Conservation (phyloP, 2,113 vertebrate species). For the Chloroceryle aenea region DNA sequence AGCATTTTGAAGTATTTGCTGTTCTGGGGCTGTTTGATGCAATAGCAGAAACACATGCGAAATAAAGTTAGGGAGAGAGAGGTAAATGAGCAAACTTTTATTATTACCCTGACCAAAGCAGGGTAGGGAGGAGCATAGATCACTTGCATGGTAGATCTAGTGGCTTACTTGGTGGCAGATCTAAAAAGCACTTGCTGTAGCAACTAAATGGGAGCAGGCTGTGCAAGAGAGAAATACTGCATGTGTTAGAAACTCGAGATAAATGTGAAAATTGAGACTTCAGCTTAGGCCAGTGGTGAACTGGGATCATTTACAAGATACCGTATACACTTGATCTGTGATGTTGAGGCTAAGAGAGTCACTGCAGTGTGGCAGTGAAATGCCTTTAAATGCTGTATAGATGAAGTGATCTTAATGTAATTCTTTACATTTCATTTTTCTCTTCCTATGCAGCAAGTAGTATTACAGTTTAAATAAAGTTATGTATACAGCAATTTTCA, state of each 20-base stretch:
- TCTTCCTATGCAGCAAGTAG: background rate
- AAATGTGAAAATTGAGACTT: constrained; percentile 4
- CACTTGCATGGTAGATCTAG: background rate
- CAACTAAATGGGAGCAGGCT: background rate
- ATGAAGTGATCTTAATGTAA: background rate
- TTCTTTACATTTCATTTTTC: background rate
- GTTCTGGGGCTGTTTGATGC: background rate
- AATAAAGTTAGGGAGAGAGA: background rate
- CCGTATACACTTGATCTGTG: background rate
- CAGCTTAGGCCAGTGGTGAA: background rate
- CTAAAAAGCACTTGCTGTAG: background rate
- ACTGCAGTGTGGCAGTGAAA: background rate
- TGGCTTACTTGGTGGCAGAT: background rate
- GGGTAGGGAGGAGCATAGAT: background rate
- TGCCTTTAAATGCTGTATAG: background rate
- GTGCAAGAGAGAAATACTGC: background rate
- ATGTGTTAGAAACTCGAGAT: background rate
- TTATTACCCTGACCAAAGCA: background rate
- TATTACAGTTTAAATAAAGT: background rate
- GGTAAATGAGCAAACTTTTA: background rate
- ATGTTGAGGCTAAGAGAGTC: background rate
- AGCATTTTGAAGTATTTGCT: background rate
- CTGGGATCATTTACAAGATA: background rate
- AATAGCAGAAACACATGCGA: background rate
- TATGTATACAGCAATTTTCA: background rate